Evolutionary conservation across 1,140 invertebrate species (phyloP), one percentile per base, ranked within the genome.

Genomic region (Drosophila punjabiensis): DNA sequence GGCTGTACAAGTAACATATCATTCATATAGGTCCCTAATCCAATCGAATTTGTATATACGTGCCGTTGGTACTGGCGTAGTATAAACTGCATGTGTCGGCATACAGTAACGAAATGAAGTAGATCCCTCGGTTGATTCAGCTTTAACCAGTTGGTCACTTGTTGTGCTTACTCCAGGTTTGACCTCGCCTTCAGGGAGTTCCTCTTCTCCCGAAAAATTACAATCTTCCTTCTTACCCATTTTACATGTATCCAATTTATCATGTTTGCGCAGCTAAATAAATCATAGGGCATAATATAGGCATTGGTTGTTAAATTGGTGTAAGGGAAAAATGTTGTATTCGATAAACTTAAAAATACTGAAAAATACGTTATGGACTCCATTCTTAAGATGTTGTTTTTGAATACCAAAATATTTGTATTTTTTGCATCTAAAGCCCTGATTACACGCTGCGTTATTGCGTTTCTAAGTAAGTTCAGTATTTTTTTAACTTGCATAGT

Each of bases 31-130:
- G 33, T 33, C 32, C 47, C 52, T 39, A 30, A 52, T 47, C 65
- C 20, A 74, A 30, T 28, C 16, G 39, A 16, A 58, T 68, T 55
- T 37, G 35, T 61, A 16, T 50, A 93, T 94, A 94, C 94, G 93
- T 94, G 94, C 94, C 94, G 93, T 94, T 90, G 93, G 94, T 90
- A 94, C 94, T 93, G 94, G 94, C 86, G 94, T 92, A 85, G 93
- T 94, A 93, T 94, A 94, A 81, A 94, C 94, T 69, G 94, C 94
- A 93, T 94, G 94, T 87, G 93, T 94, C 86, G 94, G 94, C 94
- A 94, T 94, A 93, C 94, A 94, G 93, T 94, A 94, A 88, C 94
- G 93, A 88, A 93, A 94, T 48, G 87, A 59, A 13, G 87, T 59
- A 13, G 87, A 76, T 91, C 93, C 93, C 93, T 77, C 63, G 55